These are phyloP conservation scores for Dromius quadrimaculatus DNA, from an alignment of 2,888 invertebrate species.

Conservation along the genomic window DNA sequence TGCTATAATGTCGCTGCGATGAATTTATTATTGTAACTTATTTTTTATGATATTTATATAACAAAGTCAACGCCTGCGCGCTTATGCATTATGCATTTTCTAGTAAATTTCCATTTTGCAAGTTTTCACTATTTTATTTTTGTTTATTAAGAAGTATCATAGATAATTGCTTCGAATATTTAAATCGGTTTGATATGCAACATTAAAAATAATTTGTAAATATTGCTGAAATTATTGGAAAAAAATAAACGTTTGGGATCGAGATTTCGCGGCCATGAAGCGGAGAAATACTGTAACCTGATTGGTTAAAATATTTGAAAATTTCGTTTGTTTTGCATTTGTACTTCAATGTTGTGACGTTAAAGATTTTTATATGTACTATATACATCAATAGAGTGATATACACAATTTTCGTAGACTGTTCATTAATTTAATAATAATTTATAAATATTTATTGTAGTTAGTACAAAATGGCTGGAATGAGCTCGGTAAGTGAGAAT, in stretches of 20 bases:
- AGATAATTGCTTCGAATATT: no score
- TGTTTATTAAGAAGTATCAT: no score
- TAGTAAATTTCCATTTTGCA: no score
- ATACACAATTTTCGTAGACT: constrained; percentile 36
- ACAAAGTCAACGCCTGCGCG: constrained; percentile 5
- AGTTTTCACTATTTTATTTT: no score
- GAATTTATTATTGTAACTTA: not conserved
- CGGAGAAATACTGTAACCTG: constrained; percentile 53
- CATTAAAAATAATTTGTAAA: constrained; percentile 23
- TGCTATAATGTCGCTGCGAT: no score
- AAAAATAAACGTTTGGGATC: constrained; percentile 50
- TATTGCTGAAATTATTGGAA: not conserved
- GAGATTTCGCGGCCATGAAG: constrained; percentile 54
- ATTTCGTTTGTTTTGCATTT: constrained; percentile 56
- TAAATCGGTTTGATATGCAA: no score
- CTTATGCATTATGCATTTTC: no score
- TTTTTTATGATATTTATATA: constrained; percentile 1
- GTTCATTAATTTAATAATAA: constrained; percentile 47
- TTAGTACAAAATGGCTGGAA: constrained; percentile 51
- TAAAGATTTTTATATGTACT: constrained; percentile 54
- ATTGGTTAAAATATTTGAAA: constrained; percentile 61
- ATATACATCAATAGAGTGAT: constrained; percentile 44
- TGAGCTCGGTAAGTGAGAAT: constrained; percentile 52
- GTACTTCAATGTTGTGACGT: constrained; percentile 55
- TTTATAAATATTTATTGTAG: constrained; percentile 53